Percentiles rank a stretch among this genome's conserved stretches.
Conservation (phyloP, 2,113 vertebrate species). For the Formicarius rufipectus region DNA sequence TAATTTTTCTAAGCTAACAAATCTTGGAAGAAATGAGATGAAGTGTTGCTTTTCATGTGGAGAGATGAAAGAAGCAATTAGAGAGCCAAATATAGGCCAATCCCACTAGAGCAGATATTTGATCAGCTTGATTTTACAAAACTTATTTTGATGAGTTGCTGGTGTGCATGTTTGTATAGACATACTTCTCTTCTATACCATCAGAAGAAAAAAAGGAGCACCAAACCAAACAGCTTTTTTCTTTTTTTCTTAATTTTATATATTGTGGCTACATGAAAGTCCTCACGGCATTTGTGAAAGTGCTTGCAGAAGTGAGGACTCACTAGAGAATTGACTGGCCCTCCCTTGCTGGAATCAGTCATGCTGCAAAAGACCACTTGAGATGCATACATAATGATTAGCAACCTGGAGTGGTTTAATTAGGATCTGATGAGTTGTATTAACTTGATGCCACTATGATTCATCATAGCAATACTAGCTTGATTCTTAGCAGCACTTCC, state of each 20-base stretch:
- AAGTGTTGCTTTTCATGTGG: constrained; percentile 21
- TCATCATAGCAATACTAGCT: neutral
- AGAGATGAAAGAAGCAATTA: constrained; percentile 52
- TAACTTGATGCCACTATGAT: neutral
- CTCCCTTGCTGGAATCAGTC: neutral
- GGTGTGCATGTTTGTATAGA: neutral
- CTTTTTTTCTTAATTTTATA: neutral
- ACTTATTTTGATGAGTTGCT: neutral
- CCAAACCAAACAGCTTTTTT: neutral
- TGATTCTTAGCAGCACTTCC: neutral
- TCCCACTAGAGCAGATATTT: neutral
- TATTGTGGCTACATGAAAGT: neutral
- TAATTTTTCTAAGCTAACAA: constrained; percentile 45
- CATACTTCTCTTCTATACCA: neutral
- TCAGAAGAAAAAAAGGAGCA: neutral
- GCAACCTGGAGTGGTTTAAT: neutral
- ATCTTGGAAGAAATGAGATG: constrained; percentile 10
- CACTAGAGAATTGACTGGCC: neutral
- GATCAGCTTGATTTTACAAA: constrained; percentile 10
- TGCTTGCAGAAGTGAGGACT: neutral
- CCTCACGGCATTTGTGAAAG: neutral
- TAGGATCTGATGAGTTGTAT: neutral
- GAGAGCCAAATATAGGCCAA: neutral
- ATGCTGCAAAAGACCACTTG: neutral
- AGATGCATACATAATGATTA: neutral